Percentiles rank a stretch among this genome's conserved stretches.
These are phyloP conservation scores for Steinernema khuongi DNA, from an alignment of 1,140 invertebrate genomes.

Conservation along the genomic window DNA sequence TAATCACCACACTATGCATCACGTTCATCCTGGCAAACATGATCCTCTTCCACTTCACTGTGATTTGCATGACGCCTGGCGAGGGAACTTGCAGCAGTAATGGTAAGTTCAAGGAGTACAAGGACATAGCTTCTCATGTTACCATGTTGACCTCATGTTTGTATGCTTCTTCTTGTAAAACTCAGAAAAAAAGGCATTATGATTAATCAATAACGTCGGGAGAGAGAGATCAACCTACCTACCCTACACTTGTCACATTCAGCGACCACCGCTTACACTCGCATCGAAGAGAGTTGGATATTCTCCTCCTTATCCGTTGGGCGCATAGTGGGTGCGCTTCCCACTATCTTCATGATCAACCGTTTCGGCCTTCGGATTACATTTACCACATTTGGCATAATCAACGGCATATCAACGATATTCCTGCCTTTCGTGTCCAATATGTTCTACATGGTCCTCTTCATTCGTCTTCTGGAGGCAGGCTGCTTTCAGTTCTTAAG, in stretches of 20 bases:
- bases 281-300: not conserved
- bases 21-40: not conserved
- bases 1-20: not conserved
- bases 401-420: not conserved
- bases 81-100: not conserved
- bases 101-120: too few species aligned
- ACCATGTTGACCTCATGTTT: too few species aligned
- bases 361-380: not conserved
- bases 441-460: not conserved
- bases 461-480: too few species aligned
- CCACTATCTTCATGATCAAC: not conserved
- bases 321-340: not conserved
- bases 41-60: not conserved
- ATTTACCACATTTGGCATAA: not conserved
- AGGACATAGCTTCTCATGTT: too few species aligned
- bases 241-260: too few species aligned
- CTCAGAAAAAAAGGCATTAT: too few species aligned
- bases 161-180: too few species aligned
- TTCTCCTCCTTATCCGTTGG: not conserved
- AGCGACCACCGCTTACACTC: too few species aligned
- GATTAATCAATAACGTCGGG: too few species aligned
- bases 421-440: not conserved
- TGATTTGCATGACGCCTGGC: not conserved
- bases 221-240: too few species aligned
- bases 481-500: too few species aligned